phyloP scores from a whole-genome alignment of 2,797 vertebrate genomes.

The Acrossocheilus fasciatus region DNA sequence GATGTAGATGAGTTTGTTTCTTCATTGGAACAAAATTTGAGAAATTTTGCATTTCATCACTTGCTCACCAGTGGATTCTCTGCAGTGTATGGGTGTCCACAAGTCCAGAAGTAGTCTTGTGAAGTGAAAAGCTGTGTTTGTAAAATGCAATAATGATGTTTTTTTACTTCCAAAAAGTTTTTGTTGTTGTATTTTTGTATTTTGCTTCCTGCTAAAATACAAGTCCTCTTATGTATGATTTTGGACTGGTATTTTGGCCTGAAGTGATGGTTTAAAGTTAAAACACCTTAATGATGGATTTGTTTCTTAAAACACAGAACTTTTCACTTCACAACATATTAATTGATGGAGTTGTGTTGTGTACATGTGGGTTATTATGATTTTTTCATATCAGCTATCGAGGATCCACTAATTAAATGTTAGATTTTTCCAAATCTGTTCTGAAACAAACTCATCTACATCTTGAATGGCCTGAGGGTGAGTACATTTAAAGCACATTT shows the following conservation, averaged over 20 bases:
- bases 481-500: background rate
- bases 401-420: background rate
- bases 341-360: background rate
- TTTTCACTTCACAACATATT: background rate
- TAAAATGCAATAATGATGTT: no score
- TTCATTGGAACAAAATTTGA: background rate
- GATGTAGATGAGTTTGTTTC: background rate
- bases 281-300: background rate
- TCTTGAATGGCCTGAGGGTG: background rate
- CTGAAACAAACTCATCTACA: background rate
- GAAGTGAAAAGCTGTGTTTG: no score
- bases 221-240: background rate
- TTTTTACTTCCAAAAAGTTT: no score
- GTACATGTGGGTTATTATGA: background rate
- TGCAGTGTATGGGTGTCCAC: no score
- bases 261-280: background rate
- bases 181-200: no score
- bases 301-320: no score
- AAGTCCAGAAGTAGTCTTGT: no score
- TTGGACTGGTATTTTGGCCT: background rate
- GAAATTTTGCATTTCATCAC: no score
- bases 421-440: background rate
- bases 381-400: background rate
- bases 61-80: no score
- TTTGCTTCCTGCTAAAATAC: no score